Percentiles rank a stretch among this genome's conserved stretches.
Evolutionary conservation across 2,797 vertebrate species (phyloP).

Genomic region (Anniella stebbinsi): DNA sequence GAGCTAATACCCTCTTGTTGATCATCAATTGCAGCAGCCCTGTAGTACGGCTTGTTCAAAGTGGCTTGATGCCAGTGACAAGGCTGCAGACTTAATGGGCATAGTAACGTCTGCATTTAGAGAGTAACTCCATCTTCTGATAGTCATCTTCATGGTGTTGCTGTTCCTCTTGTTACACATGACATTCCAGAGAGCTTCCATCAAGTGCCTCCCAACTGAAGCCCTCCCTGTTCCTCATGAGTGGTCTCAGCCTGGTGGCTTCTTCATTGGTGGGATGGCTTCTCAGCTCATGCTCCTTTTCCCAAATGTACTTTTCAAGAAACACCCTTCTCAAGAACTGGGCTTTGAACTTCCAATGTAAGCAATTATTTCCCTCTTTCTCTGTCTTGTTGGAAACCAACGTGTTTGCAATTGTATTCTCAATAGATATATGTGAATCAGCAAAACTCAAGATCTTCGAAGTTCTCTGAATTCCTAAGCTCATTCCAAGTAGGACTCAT

Average conservation of each 20-base stretch:
- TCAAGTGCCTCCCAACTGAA: rapidly evolving
- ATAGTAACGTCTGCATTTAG: background rate
- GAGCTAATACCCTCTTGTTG: no score
- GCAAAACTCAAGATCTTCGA: no score
- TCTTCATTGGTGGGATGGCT: background rate
- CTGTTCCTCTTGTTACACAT: background rate
- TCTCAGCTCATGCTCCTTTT: background rate
- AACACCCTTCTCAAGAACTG: background rate
- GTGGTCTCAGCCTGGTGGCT: background rate
- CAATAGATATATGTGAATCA: no score
- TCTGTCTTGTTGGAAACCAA: background rate
- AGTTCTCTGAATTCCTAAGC: no score
- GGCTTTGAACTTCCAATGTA: background rate
- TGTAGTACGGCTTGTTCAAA: no score
- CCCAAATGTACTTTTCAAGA: background rate
- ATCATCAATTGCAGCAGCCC: no score
- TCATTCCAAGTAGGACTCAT: no score
- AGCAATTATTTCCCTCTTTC: background rate
- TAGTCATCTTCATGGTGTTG: background rate
- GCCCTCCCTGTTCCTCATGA: background rate
- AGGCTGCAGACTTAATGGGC: background rate
- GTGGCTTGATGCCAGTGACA: no score
- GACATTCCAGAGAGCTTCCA: no score
- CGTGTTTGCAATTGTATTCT: background rate
- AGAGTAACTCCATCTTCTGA: background rate